These are phyloP conservation scores for Philaethria dido DNA, from an alignment of 2,888 invertebrate genomes.

Conservation along the genomic window DNA sequence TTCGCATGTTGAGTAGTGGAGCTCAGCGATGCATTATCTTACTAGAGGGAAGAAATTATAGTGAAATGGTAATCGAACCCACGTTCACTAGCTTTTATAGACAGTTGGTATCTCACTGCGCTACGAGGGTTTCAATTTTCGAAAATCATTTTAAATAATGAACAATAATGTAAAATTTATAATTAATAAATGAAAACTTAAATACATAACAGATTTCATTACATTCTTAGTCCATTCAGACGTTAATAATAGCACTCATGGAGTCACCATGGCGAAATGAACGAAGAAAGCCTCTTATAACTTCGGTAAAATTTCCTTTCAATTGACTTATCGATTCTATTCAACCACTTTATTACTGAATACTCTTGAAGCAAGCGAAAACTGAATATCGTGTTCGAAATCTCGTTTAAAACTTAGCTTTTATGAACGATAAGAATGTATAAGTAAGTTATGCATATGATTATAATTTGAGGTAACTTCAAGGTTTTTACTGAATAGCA, in stretches of 20 bases:
- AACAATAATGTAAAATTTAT: background rate
- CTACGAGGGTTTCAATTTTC: no score
- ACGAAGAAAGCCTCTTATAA: slow-evolving; percentile 35
- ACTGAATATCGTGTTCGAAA: slow-evolving; percentile 20
- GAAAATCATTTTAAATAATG: no score
- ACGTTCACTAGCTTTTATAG: no score
- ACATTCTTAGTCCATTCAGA: slow-evolving; percentile 26
- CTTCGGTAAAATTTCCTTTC: slow-evolving; percentile 38
- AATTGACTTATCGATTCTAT: slow-evolving; percentile 42
- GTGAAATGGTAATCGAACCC: no score
- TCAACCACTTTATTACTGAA: slow-evolving; percentile 34
- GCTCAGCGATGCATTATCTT: no score
- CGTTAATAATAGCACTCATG: slow-evolving; percentile 34
- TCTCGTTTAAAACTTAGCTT: slow-evolving; percentile 12
- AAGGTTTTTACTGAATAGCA: no score
- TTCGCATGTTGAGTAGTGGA: no score
- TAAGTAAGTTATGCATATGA: no score
- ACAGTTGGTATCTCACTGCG: no score
- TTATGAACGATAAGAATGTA: no score
- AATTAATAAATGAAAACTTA: slow-evolving; percentile 6
- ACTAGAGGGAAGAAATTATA: no score
- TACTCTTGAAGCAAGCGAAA: slow-evolving; percentile 13
- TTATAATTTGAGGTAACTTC: no score
- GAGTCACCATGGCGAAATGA: slow-evolving; percentile 30
- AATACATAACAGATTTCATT: slow-evolving; percentile 22